Conservation (phyloP, 2,113 vertebrate species). For the Progne subis region DNA sequence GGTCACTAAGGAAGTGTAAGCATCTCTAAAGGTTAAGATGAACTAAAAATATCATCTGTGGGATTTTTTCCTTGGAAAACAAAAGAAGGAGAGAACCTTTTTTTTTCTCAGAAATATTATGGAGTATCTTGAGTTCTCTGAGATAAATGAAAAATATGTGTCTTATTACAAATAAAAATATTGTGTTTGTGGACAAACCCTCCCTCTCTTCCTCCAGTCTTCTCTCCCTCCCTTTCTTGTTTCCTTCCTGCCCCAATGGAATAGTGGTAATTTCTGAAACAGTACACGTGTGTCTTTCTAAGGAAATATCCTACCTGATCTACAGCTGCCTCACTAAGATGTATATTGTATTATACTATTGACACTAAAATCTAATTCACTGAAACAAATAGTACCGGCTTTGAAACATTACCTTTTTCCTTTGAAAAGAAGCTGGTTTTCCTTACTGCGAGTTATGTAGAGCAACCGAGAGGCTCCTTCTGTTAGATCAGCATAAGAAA, state of each 20-base stretch:
- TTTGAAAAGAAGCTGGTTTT: background rate
- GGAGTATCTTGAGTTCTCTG: background rate
- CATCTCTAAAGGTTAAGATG: background rate
- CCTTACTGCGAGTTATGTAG: background rate
- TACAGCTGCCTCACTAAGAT: background rate
- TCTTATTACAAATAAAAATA: background rate
- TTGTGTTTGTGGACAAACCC: background rate
- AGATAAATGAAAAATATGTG: background rate
- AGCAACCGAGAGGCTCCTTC: background rate
- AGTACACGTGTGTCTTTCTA: fast-evolving
- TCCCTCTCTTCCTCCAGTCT: background rate
- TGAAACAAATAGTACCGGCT: background rate
- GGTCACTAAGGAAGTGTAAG: background rate
- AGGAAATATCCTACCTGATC: background rate
- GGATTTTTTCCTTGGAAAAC: background rate
- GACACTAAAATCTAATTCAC: background rate
- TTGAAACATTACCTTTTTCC: background rate
- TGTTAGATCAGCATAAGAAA: background rate
- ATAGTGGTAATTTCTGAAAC: background rate
- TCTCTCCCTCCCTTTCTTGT: background rate
- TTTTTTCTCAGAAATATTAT: background rate
- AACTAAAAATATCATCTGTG: background rate
- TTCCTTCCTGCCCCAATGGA: background rate
- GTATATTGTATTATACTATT: background rate
- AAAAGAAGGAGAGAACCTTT: background rate